phyloP scores from a whole-genome alignment of 2,113 vertebrate species.

The Dicrurus megarhynchus region DNA sequence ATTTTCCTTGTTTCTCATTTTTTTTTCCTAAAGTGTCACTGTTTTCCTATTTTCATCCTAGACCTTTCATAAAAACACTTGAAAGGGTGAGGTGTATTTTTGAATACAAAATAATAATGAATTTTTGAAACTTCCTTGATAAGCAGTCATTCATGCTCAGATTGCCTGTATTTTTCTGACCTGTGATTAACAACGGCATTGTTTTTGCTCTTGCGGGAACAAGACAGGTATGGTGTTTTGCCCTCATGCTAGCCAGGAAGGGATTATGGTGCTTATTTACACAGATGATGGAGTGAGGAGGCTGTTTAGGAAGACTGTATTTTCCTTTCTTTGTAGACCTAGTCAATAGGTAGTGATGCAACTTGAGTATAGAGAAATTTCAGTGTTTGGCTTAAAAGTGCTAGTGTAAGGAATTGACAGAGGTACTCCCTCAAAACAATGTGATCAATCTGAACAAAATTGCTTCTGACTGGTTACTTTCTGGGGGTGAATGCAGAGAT shows the following conservation, averaged over 20 bases:
- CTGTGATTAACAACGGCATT: neutral
- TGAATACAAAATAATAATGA: too few species aligned
- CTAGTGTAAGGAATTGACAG: neutral
- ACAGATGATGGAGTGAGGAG: neutral
- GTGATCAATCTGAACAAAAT: neutral
- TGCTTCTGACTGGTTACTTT: neutral
- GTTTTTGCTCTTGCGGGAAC: neutral
- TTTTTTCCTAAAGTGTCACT: neutral
- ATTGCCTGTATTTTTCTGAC: neutral
- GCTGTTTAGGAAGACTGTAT: neutral
- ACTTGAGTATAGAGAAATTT: neutral
- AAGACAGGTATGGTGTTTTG: neutral
- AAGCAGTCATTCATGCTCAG: neutral
- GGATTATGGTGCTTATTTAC: neutral
- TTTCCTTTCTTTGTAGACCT: neutral
- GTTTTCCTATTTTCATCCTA: constrained; percentile 41
- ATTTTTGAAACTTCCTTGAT: constrained; percentile 14
- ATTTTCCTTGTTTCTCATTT: constrained; percentile 35
- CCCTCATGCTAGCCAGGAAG: neutral
- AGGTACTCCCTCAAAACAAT: neutral
- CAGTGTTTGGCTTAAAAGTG: neutral
- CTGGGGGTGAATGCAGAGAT: neutral
- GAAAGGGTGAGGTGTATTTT: neutral
- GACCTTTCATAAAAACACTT: constrained; percentile 8
- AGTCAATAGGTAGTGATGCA: neutral